Evolutionary conservation across 2,113 vertebrate genomes (phyloP).

Genomic region (Corydoras sp.): DNA sequence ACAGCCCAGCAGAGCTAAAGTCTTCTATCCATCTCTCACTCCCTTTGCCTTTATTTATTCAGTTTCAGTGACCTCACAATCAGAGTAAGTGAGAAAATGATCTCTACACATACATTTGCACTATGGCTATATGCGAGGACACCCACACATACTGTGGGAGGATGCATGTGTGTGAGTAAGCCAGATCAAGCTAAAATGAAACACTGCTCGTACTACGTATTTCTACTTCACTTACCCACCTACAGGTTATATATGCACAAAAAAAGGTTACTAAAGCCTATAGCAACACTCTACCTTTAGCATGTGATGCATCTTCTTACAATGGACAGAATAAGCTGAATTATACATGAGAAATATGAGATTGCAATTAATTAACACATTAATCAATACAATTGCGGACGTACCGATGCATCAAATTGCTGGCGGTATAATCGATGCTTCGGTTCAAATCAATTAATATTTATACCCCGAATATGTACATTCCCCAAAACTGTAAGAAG

Average conservation of each 20-base stretch:
- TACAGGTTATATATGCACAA: constrained; percentile 27
- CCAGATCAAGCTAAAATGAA: constrained; percentile 36
- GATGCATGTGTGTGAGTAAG: constrained; percentile 18
- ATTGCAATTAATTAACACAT: no score
- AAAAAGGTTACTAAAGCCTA: constrained; percentile 26
- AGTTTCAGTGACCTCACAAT: constrained; percentile 29
- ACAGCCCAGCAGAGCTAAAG: constrained; percentile 60
- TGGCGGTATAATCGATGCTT: no score
- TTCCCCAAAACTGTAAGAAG: no score
- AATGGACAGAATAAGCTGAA: background rate
- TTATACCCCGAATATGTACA: no score
- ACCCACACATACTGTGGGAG: constrained; percentile 38
- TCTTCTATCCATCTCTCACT: constrained; percentile 25
- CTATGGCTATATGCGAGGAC: constrained; percentile 32
- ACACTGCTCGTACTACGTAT: constrained; percentile 35
- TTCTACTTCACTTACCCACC: constrained; percentile 40
- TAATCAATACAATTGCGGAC: no score
- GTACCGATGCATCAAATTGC: no score
- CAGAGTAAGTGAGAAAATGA: constrained; percentile 17
- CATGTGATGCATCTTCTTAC: background rate
- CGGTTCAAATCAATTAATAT: no score
- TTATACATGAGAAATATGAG: no score
- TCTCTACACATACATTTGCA: constrained; percentile 36
- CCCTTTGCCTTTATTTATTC: constrained; percentile 18
- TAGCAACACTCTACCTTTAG: constrained; percentile 17